Base-by-base conservation (phyloP, 2,797 vertebrate species). In the Emydoidea blandingii region DNA sequence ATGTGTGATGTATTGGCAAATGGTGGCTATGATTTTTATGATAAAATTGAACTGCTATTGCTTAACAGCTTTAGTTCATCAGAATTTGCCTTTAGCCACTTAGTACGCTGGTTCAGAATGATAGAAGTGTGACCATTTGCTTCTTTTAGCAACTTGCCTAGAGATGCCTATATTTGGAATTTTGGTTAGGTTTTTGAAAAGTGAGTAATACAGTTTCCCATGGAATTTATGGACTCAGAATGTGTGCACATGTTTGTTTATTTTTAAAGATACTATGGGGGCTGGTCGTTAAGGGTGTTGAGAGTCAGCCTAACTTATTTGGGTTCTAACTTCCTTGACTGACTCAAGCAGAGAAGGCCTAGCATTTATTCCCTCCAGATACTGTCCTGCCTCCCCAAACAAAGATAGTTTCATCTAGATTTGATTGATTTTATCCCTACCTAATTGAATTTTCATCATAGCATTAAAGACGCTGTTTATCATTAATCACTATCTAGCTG, bases 1-100 rank as follows among this genome's bases (percentile, higher is more conserved):
- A 94, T 92, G 82, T 92, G 88, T 90, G 87, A 97, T 95, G 86
- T 89, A 91, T 72, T 97, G 89, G 92, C 92, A 97, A 96, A 93
- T 49, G 79, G 85, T 94, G 85, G 79, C 93, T 96, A 62, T 81
- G 94, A 95, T 97, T 96, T 50, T 97, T 95, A 97, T 95, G 94
- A 94, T 93, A 95, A 95, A 94, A 96, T 29, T 95, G 93, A 95
- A 94, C 87, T 79, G 86, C 57, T 89, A 94, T 79, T 93, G 82
- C 88, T 96, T 95, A 96, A 93, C 76, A 93, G 91, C 85, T 95
- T 94, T 90, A 92, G 82, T 97, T 97, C 62, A 49, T 96, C 92
- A 91, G 86, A 76, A 94, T 97, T 96, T 95, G 89, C 86, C 80
- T 94, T 88, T 49, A 94, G 80, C 49, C 90, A 56, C 92, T 97